These are phyloP conservation scores for Cuculus canorus DNA, from an alignment of 2,797 vertebrate genomes.

Conservation along the genomic window DNA sequence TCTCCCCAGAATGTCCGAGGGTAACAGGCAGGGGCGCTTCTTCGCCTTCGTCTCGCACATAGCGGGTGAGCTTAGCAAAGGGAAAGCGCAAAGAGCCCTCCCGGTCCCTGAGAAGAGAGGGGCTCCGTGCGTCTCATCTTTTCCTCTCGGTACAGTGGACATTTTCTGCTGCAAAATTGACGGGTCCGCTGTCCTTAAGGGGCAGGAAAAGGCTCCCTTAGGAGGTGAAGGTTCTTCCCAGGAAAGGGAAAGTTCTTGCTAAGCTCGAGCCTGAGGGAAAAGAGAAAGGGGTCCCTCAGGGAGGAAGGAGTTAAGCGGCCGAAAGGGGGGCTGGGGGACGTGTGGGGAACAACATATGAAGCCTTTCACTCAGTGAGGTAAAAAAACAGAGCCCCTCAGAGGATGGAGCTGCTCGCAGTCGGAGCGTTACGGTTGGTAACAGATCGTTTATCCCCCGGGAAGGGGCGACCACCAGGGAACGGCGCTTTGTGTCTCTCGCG, in stretches of 20 bases:
- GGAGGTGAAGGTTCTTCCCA: background rate
- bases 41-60: background rate
- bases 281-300: background rate
- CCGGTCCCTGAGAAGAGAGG: background rate
- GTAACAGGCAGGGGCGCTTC: background rate
- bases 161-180: background rate
- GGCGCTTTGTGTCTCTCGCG: background rate
- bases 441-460: constrained; percentile 48
- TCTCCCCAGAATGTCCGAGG: background rate
- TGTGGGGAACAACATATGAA: constrained; percentile 45
- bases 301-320: constrained; percentile 68
- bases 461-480: constrained; percentile 65
- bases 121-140: background rate
- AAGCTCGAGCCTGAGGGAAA: background rate
- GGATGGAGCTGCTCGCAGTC: background rate
- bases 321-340: background rate
- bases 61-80: background rate
- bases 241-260: background rate
- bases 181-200: background rate
- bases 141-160: background rate
- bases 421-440: constrained; percentile 44
- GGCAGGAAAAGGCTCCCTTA: background rate
- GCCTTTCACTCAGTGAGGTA: constrained; percentile 57
- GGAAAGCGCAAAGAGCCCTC: background rate
- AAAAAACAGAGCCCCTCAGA: constrained; percentile 13